Evolutionary conservation across 2,797 vertebrate species (phyloP).

Genomic region (Molothrus ater): DNA sequence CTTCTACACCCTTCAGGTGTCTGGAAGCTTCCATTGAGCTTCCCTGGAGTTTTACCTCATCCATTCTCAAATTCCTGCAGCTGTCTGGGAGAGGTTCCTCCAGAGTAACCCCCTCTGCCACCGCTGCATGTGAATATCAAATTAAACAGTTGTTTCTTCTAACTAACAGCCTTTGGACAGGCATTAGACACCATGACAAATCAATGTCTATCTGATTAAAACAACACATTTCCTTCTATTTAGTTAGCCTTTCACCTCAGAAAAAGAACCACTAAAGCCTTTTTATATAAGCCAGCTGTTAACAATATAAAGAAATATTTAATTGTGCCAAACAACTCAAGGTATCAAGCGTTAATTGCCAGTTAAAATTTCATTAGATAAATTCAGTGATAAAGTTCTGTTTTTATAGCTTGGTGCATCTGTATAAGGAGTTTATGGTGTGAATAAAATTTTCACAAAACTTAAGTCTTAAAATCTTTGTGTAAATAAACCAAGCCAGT

Average conservation of each 20-base stretch:
- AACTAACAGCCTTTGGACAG: not conserved
- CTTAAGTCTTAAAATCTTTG: not conserved
- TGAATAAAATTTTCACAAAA: not conserved
- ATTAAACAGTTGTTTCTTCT: not conserved
- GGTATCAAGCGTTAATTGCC: not conserved
- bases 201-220: not conserved
- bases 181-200: not conserved
- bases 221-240: not conserved
- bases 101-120: not conserved
- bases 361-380: conserved; percentile 27
- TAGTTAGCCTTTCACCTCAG: conserved; percentile 36
- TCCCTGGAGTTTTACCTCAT: not conserved
- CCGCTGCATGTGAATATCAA: not conserved
- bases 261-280: not conserved
- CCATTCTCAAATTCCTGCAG: not conserved
- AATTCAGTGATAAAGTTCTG: not conserved
- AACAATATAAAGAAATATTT: not conserved
- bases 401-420: not conserved
- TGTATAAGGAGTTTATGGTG: not conserved
- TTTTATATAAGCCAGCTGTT: conserved; percentile 3
- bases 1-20: not conserved
- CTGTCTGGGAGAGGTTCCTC: not conserved
- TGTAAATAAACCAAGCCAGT: not conserved
- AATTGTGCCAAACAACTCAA: conserved; percentile 4
- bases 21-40: not conserved